Evolutionary conservation across 2,113 vertebrate genomes (phyloP).

Genomic region (Myrmecophaga tridactyla): DNA sequence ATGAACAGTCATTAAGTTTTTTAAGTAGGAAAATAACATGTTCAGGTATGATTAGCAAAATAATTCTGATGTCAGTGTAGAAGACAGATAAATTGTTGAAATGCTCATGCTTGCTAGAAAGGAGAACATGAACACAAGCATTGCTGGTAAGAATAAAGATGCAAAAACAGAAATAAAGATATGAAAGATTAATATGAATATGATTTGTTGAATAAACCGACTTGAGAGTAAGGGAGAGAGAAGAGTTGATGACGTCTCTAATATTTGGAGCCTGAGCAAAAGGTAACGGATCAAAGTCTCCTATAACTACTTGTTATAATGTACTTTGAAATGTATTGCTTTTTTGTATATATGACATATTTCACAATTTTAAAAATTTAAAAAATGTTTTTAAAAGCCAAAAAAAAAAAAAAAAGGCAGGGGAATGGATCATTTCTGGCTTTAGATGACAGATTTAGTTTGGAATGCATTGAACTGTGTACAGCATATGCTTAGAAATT

Average conservation of each 20-base stretch:
- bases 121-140: neutral
- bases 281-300: rapidly evolving
- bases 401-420: too few species aligned
- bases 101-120: neutral
- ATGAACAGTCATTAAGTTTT: neutral
- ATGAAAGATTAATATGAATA: neutral
- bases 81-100: neutral
- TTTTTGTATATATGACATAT: too few species aligned
- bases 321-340: too few species aligned
- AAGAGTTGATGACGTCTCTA: neutral
- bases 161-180: neutral
- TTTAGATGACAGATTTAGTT: neutral
- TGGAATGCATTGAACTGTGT: neutral
- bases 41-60: neutral
- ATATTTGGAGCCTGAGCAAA: neutral
- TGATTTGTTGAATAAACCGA: neutral
- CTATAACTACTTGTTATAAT: too few species aligned
- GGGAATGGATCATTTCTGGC: neutral
- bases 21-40: neutral
- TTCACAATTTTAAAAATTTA: too few species aligned
- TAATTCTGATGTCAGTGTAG: neutral
- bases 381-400: too few species aligned
- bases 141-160: neutral
- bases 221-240: neutral
- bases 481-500: neutral